phyloP scores from a whole-genome alignment of 2,797 vertebrate genomes.

The Sphaeramia orbicularis region DNA sequence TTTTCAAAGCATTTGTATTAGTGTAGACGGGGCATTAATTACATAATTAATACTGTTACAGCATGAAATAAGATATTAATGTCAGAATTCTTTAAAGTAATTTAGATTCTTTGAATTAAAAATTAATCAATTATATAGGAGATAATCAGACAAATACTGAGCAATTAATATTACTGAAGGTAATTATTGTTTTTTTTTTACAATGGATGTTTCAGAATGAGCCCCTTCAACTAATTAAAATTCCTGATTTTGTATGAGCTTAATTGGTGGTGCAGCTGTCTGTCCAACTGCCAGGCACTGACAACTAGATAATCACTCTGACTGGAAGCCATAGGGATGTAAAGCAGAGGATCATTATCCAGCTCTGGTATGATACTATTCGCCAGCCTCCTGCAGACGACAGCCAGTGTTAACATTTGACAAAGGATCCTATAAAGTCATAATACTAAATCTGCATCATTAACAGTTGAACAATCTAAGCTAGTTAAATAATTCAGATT shows the following conservation, averaged over 20 bases:
- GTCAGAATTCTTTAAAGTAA: background rate
- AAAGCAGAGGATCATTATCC: constrained; percentile 64
- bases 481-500: constrained; percentile 13
- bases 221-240: constrained; percentile 63
- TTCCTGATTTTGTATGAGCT: constrained; percentile 50
- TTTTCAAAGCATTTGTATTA: too few species aligned
- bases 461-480: constrained; percentile 8
- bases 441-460: constrained; percentile 36
- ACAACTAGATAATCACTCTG: constrained; percentile 62
- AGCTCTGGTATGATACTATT: constrained; percentile 23
- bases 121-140: background rate
- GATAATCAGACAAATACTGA: constrained; percentile 35
- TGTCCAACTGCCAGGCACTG: constrained; percentile 66
- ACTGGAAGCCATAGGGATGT: constrained; percentile 64
- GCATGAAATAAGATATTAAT: constrained; percentile 9
- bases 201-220: constrained; percentile 43
- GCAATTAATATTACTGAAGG: constrained; percentile 41
- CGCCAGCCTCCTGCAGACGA: constrained; percentile 16
- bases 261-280: constrained; percentile 69
- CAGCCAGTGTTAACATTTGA: constrained; percentile 20
- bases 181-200: constrained; percentile 61
- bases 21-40: too few species aligned
- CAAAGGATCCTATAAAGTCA: constrained; percentile 16
- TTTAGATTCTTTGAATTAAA: too few species aligned
- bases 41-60: background rate